Evolutionary conservation across 2,888 invertebrate genomes (phyloP).

Genomic region (Cryptocheilus praepositus): DNA sequence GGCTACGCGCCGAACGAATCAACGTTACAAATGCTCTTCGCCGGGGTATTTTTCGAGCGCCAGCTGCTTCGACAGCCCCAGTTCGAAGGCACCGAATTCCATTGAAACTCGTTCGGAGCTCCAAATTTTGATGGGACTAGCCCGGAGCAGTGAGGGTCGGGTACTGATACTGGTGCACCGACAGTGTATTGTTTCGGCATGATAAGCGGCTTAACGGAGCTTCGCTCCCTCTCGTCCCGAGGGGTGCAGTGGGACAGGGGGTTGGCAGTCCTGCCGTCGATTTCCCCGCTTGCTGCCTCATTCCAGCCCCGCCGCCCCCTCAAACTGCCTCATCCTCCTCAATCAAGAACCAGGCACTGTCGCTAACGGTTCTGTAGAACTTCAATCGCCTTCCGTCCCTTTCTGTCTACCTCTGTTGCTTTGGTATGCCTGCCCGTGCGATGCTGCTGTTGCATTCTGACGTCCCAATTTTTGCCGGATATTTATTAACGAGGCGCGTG

Average conservation of each 20-base stretch:
- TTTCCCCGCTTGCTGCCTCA: conserved; percentile 38
- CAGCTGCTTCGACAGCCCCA: conserved; percentile 51
- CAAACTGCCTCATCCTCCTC: conserved; percentile 37
- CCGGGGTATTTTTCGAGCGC: conserved; percentile 38
- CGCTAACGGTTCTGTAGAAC: conserved; percentile 28
- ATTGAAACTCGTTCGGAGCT: conserved; percentile 69
- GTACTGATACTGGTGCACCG: conserved; percentile 74
- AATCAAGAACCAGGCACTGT: conserved; percentile 54
- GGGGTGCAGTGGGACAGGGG: conserved; percentile 43
- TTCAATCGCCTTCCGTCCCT: conserved; percentile 32
- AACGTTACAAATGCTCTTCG: conserved; percentile 38
- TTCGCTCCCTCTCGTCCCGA: conserved; percentile 57
- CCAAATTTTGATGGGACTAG: conserved; percentile 68
- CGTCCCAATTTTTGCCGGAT: too few relatives aligned
- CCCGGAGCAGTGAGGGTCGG: conserved; percentile 57
- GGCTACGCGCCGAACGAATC: conserved; percentile 1
- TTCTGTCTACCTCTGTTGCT: conserved; percentile 19
- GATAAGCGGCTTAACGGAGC: conserved; percentile 75
- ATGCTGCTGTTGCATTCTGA: too few relatives aligned
- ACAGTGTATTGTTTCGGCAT: conserved; percentile 75
- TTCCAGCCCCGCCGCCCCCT: conserved; percentile 15
- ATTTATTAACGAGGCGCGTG: too few relatives aligned
- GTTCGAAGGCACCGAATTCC: conserved; percentile 58
- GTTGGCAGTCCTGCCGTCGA: conserved; percentile 65
- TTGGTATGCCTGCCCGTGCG: not conserved